Evolutionary conservation across 1,140 invertebrate species (phyloP).

Genomic region (Pachyrhynchus sulphureomaculatus): DNA sequence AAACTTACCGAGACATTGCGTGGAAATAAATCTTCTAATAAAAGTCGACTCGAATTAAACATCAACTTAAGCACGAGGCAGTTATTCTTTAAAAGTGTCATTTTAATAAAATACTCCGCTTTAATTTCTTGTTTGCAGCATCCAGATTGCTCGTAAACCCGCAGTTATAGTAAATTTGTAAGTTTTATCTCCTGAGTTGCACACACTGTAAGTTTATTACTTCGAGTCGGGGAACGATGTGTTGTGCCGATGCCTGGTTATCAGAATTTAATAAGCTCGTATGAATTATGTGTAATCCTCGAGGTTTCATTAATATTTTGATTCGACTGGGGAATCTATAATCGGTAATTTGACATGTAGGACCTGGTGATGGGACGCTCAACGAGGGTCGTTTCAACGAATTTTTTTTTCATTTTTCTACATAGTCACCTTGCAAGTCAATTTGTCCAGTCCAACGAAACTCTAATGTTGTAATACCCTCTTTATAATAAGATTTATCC

Average conservation of each 20-base stretch:
- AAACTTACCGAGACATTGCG: neutral
- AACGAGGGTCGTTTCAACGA: no score
- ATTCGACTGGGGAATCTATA: no score
- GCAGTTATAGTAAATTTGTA: slow-evolving; percentile 30
- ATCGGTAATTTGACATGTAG: no score
- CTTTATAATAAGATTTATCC: no score
- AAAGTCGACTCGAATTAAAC: slow-evolving; percentile 10
- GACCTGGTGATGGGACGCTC: no score
- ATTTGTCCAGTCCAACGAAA: no score
- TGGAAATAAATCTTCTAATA: slow-evolving; percentile 9
- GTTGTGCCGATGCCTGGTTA: neutral
- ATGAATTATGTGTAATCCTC: no score
- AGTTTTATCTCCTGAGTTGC: slow-evolving; percentile 25
- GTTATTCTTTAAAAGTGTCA: slow-evolving; percentile 19
- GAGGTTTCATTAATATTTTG: no score
- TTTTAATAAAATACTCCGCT: slow-evolving; percentile 23
- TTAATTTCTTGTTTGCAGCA: slow-evolving; percentile 29
- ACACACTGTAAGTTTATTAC: slow-evolving; percentile 27
- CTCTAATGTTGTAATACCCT: no score
- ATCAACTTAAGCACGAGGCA: slow-evolving; percentile 7
- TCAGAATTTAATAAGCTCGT: no score
- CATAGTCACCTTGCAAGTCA: no score
- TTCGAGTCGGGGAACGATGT: neutral
- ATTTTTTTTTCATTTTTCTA: no score
- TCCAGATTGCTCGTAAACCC: slow-evolving; percentile 28